Evolutionary conservation across 2,113 vertebrate species (phyloP).

Genomic region (Pipa parva): DNA sequence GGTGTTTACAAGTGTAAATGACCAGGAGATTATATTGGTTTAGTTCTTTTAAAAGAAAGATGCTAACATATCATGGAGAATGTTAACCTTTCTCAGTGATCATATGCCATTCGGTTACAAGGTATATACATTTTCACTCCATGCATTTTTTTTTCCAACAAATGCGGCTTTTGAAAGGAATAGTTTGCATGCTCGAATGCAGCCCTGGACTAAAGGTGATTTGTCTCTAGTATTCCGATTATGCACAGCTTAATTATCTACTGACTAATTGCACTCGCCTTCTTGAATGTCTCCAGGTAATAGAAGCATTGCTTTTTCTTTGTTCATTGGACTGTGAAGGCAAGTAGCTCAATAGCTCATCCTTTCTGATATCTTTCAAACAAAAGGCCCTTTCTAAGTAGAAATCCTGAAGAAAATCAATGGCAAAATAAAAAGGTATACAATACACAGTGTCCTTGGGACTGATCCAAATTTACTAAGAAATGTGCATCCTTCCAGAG

Average conservation of each 20-base stretch:
- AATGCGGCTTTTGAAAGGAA: constrained; percentile 58
- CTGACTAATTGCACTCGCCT: constrained; percentile 68
- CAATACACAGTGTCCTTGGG: constrained; percentile 44
- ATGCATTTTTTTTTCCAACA: constrained; percentile 59
- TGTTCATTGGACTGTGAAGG: constrained; percentile 51
- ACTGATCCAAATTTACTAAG: constrained; percentile 48
- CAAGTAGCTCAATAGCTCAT: constrained; percentile 60
- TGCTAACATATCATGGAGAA: constrained; percentile 46
- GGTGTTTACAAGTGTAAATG: constrained; percentile 34
- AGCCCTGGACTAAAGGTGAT: constrained; percentile 52
- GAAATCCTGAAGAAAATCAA: constrained; percentile 45
- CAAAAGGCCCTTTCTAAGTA: constrained; percentile 65
- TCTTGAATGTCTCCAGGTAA: constrained; percentile 70
- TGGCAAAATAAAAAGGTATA: constrained; percentile 53
- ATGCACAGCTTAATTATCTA: constrained; percentile 77
- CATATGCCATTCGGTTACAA: constrained; percentile 54
- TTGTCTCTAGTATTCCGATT: constrained; percentile 56
- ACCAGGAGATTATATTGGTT: constrained; percentile 19
- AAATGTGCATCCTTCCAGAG: constrained; percentile 61
- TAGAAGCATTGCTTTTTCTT: constrained; percentile 54
- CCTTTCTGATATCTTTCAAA: constrained; percentile 54
- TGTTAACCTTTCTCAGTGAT: constrained; percentile 44
- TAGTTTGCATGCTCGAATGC: constrained; percentile 55
- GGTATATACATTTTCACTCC: constrained; percentile 49
- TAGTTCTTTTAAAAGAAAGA: constrained; percentile 24